Base-by-base conservation (phyloP, 2,888 invertebrate genomes). In the Acanthosepion pharaonis region DNA sequence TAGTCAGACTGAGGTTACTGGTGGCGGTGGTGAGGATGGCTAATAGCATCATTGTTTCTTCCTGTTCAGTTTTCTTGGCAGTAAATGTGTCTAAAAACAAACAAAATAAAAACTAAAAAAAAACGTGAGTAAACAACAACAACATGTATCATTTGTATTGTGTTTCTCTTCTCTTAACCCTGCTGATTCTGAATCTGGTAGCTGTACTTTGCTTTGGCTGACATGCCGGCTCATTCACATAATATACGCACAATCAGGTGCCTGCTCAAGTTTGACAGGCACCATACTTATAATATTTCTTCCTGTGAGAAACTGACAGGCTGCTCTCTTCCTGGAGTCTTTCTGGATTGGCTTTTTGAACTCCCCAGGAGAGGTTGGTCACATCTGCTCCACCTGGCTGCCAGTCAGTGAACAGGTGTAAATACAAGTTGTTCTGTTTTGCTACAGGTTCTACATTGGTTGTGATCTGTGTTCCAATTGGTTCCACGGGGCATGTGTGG, bases 401-500 rank as follows among this genome's bases (percentile, higher is more conserved):
- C 78, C 78, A 59, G 23, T 59, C 59, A 59, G 59, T 59, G 59
- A 59, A 59, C 59, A 78, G 93, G 93, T 53, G 93, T 93, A 93
- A 93, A 93, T 33, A 53, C 49, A 93, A n/a, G 93, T 91, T 91
- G 25, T 93, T 93, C 93, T 93, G 93, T 93, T 64, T 94, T 94
- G 33, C 95, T 96, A 20, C 96, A 99, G 99, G 97, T 99, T 99
- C 97, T 99, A 99, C 97, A 99, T 99, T 96, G 99, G 99, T 95
- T 99, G 99, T 98, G 99, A 99, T 98, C 98, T 99, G 96, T 99
- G 99, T 97, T 99, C 99, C 97, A 99, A 99, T 97, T 99, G 99
- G 99, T 99, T 99, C 98, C 99, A 99, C 97, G 99, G 99, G 1
- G 98, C 98, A 96, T 99, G 99, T 97, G 99, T 99, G 25, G 98